Evolutionary conservation across 2,113 vertebrate species (phyloP).

Genomic region (Recurvirostra avosetta): DNA sequence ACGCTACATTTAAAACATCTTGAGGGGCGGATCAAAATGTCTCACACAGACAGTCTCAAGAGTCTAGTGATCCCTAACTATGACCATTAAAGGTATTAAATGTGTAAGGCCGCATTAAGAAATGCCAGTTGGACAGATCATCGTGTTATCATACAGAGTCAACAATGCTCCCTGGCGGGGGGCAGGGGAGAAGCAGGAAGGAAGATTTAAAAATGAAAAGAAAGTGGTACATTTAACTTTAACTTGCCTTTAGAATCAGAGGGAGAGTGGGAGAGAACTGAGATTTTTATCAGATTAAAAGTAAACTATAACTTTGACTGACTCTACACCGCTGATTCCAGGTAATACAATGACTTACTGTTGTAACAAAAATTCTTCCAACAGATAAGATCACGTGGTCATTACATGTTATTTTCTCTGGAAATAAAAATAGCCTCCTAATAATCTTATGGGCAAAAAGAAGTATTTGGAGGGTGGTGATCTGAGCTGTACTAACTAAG

Average conservation of each 20-base stretch:
- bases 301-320: background rate
- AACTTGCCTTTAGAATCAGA: background rate
- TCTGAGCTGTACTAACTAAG: background rate
- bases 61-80: background rate
- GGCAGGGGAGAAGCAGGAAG: background rate
- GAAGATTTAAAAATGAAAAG: background rate
- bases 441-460: background rate
- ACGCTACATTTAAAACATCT: background rate
- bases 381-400: background rate
- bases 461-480: background rate
- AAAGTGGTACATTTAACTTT: background rate
- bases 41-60: background rate
- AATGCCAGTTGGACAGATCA: background rate
- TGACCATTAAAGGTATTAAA: background rate
- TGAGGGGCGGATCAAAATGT: background rate
- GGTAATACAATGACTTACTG: background rate
- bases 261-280: background rate
- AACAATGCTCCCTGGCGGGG: background rate
- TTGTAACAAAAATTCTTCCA: background rate
- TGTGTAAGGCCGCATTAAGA: background rate
- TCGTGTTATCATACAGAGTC: background rate
- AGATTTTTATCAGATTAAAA: background rate
- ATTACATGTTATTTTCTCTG: background rate
- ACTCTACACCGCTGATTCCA: background rate
- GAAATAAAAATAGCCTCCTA: background rate